Base-by-base conservation (phyloP, 2,113 vertebrate genomes). In the Laterallus jamaicensis region DNA sequence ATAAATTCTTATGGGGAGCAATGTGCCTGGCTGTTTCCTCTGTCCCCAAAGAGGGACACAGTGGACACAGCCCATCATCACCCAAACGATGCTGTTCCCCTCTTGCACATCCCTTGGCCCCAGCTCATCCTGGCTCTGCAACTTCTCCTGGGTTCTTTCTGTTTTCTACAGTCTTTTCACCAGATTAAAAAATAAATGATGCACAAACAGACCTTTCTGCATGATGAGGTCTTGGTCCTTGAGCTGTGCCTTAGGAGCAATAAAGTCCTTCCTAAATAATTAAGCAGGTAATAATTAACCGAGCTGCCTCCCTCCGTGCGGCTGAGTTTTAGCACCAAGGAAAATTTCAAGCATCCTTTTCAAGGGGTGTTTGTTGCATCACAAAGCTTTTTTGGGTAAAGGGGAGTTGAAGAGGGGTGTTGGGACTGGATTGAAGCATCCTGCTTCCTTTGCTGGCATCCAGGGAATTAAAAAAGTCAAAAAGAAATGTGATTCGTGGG, bases 121-220 rank as follows among this genome's bases (percentile, higher is more conserved):
- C 0, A 0, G 10, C 5, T 1, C 35, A 5, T 3, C 16, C 40
- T 4, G 5, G 0, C 5, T 80, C 29, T 64, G 12, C 2, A 8
- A 5, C 37, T 58, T 83, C 9, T 87, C 20, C 32, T 6, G 5
- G 50, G 7, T 56, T 21, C 39, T 31, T 71, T 26, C 19, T 6
- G 0, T 58, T 79, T 83, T 63, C 11, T 28, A 29, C 40, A 44
- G 7, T 6, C 54, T 91, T 86, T 39, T 55, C 22, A 60, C 39
- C 9, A 0, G 21, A 24, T 37, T 37, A 15, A 76, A 68, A 81
- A 25, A 40, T 13, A 49, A 90, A 54, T 40, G 49, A 22, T 52
- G 25, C 6, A 25, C 70, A 77, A 59, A 47, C 29, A 58, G 32
- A 62, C 14, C 42, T 60, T 90, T 63, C 58, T 12, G 15, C 12